Evolutionary conservation across 2,888 invertebrate genomes (phyloP).

Genomic region (Drosophila picticornis): DNA sequence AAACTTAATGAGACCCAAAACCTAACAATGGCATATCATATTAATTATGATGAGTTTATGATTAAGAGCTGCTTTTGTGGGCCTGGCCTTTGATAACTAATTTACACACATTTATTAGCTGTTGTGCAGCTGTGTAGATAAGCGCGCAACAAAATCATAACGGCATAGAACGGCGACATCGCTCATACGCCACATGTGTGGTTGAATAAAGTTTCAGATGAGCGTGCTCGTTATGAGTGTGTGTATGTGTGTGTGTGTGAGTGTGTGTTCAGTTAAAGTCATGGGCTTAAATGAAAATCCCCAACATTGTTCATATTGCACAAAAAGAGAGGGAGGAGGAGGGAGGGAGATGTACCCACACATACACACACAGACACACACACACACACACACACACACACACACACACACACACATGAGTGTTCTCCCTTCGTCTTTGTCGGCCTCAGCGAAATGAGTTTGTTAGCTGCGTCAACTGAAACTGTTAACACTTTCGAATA

Average conservation of each 20-base stretch:
- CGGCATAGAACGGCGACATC: conserved; percentile 32
- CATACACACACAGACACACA: conserved; percentile 9
- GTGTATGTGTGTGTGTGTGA: neutral
- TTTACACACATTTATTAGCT: conserved; percentile 79
- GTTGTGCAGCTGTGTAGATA: conserved; percentile 73
- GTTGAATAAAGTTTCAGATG: conserved; percentile 32
- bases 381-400: neutral
- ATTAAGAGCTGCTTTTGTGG: conserved; percentile 56
- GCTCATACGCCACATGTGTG: conserved; percentile 74
- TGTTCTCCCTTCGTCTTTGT: conserved; percentile 18
- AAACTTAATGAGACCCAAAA: conserved; percentile 6
- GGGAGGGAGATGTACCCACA: neutral
- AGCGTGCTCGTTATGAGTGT: neutral
- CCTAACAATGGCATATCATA: conserved; percentile 45
- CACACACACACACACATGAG: neutral
- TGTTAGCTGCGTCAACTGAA: conserved; percentile 59
- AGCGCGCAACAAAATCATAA: conserved; percentile 41
- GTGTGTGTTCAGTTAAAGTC: conserved; percentile 52
- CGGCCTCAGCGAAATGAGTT: conserved; percentile 56
- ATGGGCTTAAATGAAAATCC: conserved; percentile 69
- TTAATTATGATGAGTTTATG: conserved; percentile 76
- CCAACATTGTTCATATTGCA: conserved; percentile 68
- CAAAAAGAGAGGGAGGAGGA: neutral
- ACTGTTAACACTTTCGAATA: conserved; percentile 67
- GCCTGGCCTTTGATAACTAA: conserved; percentile 70